phyloP scores from a whole-genome alignment of 92 coral and sea anemone genomes.

The Paragorgia papillata region DNA sequence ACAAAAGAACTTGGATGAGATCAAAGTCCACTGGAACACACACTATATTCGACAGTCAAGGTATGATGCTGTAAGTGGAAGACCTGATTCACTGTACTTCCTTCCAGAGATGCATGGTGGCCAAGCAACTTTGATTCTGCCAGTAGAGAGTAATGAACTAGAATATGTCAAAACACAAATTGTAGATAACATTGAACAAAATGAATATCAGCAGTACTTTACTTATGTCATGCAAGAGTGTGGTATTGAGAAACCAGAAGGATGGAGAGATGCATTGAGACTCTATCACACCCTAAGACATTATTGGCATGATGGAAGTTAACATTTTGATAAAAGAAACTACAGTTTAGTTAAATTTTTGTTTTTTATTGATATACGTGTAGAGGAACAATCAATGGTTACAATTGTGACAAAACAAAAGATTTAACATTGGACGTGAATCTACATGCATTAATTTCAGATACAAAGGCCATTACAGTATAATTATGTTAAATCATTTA shows the following conservation, averaged over 20 bases:
- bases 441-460: no score
- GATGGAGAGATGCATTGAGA: conserved; percentile 54
- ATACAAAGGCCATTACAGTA: no score
- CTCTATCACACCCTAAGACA: conserved; percentile 48
- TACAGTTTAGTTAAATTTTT: no score
- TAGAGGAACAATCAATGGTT: no score
- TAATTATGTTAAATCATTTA: no score
- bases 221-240: conserved; percentile 43
- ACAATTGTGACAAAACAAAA: no score
- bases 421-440: no score
- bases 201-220: conserved; percentile 59
- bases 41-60: conserved; percentile 63
- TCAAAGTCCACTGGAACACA: conserved; percentile 72
- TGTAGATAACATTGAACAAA: conserved; percentile 40
- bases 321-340: no score
- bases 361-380: no score
- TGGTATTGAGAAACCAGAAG: conserved; percentile 41
- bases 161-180: conserved; percentile 51
- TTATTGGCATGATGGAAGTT: neutral
- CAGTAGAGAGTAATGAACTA: conserved; percentile 53
- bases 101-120: conserved; percentile 67
- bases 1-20: conserved; percentile 48
- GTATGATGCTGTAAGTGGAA: conserved; percentile 64
- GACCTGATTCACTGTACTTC: conserved; percentile 70
- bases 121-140: conserved; percentile 50